phyloP scores from a whole-genome alignment of 2,797 vertebrate genomes.

The Diglossa cyanea region DNA sequence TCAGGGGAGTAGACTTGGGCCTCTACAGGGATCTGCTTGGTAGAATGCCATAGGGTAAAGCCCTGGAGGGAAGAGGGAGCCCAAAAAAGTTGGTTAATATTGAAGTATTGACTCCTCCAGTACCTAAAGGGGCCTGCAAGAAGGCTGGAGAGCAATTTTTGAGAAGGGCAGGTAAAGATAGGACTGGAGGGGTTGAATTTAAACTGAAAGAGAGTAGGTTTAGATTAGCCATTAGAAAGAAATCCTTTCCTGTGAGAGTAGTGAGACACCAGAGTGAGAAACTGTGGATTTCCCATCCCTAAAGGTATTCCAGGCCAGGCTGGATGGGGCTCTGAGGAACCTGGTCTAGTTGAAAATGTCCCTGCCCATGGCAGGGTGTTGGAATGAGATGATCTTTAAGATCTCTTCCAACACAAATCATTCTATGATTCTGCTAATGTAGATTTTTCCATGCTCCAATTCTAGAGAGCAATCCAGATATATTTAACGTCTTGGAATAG shows the following conservation, averaged over 20 bases:
- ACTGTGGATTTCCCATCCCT: neutral
- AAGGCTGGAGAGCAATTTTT: neutral
- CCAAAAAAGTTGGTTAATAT: neutral
- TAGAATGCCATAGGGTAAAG: neutral
- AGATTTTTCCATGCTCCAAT: neutral
- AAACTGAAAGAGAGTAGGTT: neutral
- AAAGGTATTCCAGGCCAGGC: neutral
- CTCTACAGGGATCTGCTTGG: neutral
- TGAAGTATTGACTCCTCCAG: neutral
- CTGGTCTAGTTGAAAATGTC: neutral
- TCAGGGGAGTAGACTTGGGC: neutral
- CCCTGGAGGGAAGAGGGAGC: neutral
- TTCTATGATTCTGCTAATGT: neutral
- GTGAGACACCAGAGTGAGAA: neutral
- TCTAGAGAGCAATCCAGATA: neutral
- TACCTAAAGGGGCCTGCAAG: neutral
- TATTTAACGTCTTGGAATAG: neutral
- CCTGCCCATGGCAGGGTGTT: accelerated
- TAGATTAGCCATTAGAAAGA: neutral
- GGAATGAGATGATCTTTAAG: neutral
- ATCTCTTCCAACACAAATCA: neutral
- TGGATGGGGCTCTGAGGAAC: neutral
- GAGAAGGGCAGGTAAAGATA: neutral
- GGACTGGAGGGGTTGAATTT: neutral
- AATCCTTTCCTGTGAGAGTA: neutral